Evolutionary conservation across 2,113 vertebrate genomes (phyloP).

Genomic region (Aspidoscelis tigris): DNA sequence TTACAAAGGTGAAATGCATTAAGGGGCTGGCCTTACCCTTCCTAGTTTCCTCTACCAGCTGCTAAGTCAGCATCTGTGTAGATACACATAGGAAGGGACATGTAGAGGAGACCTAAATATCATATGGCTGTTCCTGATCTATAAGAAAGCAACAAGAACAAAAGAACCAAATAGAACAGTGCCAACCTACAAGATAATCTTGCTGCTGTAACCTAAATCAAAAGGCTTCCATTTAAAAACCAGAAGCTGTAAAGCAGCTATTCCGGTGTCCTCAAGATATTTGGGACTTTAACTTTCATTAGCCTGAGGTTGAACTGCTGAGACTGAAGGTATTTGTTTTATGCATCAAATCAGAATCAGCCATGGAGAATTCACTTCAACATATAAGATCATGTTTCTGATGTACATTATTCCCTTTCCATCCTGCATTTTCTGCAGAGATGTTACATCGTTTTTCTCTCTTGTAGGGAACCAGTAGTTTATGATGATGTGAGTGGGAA

Average conservation of each 20-base stretch:
- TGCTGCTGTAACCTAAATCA: not conserved
- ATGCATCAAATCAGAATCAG: too few relatives aligned
- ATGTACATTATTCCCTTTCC: too few relatives aligned
- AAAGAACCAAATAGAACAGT: not conserved
- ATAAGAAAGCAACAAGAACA: not conserved
- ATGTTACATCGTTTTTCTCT: too few relatives aligned
- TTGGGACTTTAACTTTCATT: not conserved
- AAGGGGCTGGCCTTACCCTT: constrained; percentile 67
- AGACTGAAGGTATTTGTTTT: too few relatives aligned
- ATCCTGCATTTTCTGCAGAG: too few relatives aligned
- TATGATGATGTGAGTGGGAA: too few relatives aligned
- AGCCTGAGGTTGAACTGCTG: not conserved
- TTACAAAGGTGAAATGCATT: constrained; percentile 73
- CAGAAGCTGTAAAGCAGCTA: not conserved
- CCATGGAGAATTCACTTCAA: too few relatives aligned
- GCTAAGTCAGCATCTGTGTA: constrained; percentile 74
- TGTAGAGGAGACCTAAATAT: not conserved
- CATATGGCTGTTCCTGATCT: constrained; percentile 1
- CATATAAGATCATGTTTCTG: too few relatives aligned
- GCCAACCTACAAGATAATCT: not conserved
- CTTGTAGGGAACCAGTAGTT: too few relatives aligned
- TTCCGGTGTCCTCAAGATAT: not conserved
- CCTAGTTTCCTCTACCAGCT: constrained; percentile 72
- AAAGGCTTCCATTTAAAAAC: not conserved
- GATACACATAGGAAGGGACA: constrained; percentile 43